Base-by-base conservation (phyloP, 2,888 invertebrate genomes). In the Pegoplata infirma region DNA sequence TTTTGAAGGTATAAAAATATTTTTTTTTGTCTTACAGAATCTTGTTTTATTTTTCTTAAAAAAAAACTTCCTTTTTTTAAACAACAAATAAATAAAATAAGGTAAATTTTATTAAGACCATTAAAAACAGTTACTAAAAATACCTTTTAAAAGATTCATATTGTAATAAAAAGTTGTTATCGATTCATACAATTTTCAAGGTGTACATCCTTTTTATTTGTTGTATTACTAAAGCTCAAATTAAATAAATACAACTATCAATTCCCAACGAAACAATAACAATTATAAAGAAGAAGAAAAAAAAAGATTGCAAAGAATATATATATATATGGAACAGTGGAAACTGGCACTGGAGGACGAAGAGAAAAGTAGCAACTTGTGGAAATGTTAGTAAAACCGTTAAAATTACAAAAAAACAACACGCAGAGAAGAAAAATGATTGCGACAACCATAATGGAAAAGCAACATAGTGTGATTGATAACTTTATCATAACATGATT, bases 171-270 rank as follows among this genome's bases (percentile, higher is more conserved):
- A 80, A 68, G 67, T 72, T 67, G 67, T 64, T 69, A 63, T 46
- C 58, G 76, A 72, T 80, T 72, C 75, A 66, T 66, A 66, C 68
- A 69, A 66, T 49, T 63, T 73, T 77, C 81, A 82, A 82, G 81
- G 81, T 81, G 51, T 77, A 71, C 81, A 77, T 82, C 81, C 80
- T 81, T 81, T 74, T 68, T 66, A 68, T 55, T 14, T 58, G 19
- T n/a, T 40, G 3, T 40, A 36, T 36, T 12, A 10, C 12, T 32
- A 32, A 10, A 32, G 32, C 12, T 40, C 12, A 14, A 40, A 40
- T n/a, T 40, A 40, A 40, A 40, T 40, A 40, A 40, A 40, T 40
- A n/a, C 36, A 40, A 40, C 36, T 40, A 40, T 40, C 36, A 40
- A 40, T 40, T 40, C n/a, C 10, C 36, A 36, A 12, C 36, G n/a